Base-by-base conservation (phyloP, 2,888 invertebrate species). In the Scaptomyza flava region DNA sequence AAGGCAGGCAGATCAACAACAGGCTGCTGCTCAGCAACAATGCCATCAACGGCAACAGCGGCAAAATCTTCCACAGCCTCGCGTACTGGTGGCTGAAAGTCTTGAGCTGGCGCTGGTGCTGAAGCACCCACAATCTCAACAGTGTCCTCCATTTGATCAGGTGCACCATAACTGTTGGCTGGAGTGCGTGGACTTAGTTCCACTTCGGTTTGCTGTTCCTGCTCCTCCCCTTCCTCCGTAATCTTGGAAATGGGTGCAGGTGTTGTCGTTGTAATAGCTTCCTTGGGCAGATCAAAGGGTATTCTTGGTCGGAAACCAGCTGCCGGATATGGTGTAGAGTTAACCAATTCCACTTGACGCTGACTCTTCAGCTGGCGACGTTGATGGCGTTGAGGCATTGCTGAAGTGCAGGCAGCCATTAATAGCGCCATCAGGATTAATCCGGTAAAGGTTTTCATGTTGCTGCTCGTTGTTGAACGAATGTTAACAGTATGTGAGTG, bases 1-100 rank as follows among this genome's bases (percentile, higher is more conserved):
- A 68, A 53, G 77, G 86, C 66, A 83, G 90, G 91, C 79, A 91
- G 53, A 90, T 91, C 91, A 89, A 79, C 89, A 87, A 91, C 77
- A 89, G 83, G 79, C 81, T 79, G 81, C 81, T 74, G 78, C 67
- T 71, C 76, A 78, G 23, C 48, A 81, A 67, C 68, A 74, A 57
- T 34, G 65, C 51, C 69, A 74, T 45, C 71, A 71, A 65, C 31
- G 61, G 63, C 70, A 75, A 65, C 67, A 71, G 76, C 67, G 60
- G 79, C 65, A 72, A 91, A 90, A 67, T 90, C 84, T 27, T 82
- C 80, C 63, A 74, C 88, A 54, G 85, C 77, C 14, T 89, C 89
- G 57, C 73, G 79, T 42, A 63, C 72, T 58, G 90, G 90, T 47
- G 89, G 90, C 72, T 89, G 89, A 90, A 91, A 91, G 72, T 90